Evolutionary conservation across 2,888 invertebrate genomes (phyloP), one percentile per base, ranked within the genome.

Genomic region (Dynastes hyllus): DNA sequence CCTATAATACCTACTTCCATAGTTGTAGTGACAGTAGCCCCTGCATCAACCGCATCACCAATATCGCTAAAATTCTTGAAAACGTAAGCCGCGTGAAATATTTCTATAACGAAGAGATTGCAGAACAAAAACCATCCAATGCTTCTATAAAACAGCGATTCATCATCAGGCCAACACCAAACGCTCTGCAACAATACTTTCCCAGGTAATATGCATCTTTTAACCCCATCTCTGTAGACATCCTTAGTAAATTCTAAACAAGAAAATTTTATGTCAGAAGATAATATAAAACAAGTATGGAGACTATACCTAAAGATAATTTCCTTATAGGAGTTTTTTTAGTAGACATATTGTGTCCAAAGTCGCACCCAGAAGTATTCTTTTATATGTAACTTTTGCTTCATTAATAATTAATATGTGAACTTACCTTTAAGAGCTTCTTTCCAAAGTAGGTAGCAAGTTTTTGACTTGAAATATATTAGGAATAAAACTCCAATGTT

Each of bases 111-210:
- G 13, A 80, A 32, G 11, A 75, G 22, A 37, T 78, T 80, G 8
- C 70, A 50, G 37, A 80, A 75, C 1, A 65, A 29, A 11, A 80
- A 75, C 65, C 71, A 75, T 53, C 71, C 75, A 8, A 58, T 50
- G 32, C 66, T 50, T 11, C 5, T 58, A 2, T 53, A 67, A 32
- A 55, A 67, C 11, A 40, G 16, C 0, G 16, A 37, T 16, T 66
- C 50, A 8, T 53, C 65, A 45, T 80, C 80, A 16, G 80, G 80
- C 80, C 80, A 80, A 16, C 50, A 53, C 11, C 66, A 76, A n/a
- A 78, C 45, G 11, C 75, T 51, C 61, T 78, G 77, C 8, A 80
- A 61, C 2, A 80, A 45, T 8, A 71, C 37, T 80, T 80, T 80
- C 22, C 75, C 66, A 2, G 75, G 55, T 8, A 75, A 61, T 13